A percentile compares a stretch with the other conserved stretches of the same genome.
These are phyloP conservation scores for Stictocephala bisonia DNA, from an alignment of 2,888 invertebrate species.

Conservation along the genomic window DNA sequence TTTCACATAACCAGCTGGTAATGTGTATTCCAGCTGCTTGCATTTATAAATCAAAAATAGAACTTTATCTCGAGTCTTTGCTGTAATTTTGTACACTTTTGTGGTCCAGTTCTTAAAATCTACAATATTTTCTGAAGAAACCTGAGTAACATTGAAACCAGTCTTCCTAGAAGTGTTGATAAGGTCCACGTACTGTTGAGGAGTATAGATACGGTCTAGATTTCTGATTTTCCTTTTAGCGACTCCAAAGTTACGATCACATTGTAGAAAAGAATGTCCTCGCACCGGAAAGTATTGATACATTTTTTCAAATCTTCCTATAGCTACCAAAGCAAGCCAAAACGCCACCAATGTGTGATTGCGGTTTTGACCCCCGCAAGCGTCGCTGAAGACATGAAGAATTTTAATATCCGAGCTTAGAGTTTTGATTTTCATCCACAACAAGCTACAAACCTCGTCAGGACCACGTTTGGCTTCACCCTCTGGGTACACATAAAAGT, in stretches of 20 bases:
- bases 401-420: neutral
- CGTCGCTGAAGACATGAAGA: slow-evolving; percentile 57
- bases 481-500: slow-evolving; percentile 57
- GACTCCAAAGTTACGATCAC: slow-evolving; percentile 51
- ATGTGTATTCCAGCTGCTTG: neutral
- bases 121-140: neutral
- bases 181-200: neutral
- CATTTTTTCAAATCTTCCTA: slow-evolving; percentile 48
- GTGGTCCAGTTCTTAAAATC: neutral
- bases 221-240: neutral
- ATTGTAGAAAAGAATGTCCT: slow-evolving; percentile 52
- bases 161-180: neutral
- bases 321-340: slow-evolving; percentile 45
- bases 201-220: too few species aligned
- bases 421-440: neutral
- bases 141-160: neutral
- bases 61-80: neutral
- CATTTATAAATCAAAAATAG: slow-evolving; percentile 1
- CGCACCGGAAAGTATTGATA: slow-evolving; percentile 50
- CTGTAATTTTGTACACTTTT: neutral
- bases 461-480: slow-evolving; percentile 52
- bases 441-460: slow-evolving; percentile 50
- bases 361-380: slow-evolving; percentile 58
- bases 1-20: slow-evolving; percentile 3
- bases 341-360: slow-evolving; percentile 50